These are phyloP conservation scores for Pseudococcus jackbeardsleyi DNA, from an alignment of 2,888 invertebrate species.

Conservation along the genomic window DNA sequence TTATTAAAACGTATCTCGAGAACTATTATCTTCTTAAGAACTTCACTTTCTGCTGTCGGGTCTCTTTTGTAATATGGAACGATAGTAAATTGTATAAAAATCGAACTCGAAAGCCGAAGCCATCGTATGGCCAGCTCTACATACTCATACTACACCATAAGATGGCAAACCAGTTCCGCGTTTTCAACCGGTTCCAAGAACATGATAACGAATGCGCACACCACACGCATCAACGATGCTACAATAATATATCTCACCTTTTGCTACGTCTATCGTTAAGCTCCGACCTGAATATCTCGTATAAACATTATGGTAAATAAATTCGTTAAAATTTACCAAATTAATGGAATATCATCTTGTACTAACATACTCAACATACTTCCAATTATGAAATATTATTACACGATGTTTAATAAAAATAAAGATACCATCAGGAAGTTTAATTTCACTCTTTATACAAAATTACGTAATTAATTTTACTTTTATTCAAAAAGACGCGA, in stretches of 20 bases:
- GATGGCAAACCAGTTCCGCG: neutral
- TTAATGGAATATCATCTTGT: neutral
- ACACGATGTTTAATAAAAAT: neutral
- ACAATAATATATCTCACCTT: neutral
- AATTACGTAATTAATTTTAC: neutral
- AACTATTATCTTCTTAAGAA: constrained; percentile 28
- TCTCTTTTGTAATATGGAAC: neutral
- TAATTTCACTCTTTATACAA: neutral
- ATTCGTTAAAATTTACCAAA: neutral
- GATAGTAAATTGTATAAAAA: constrained; percentile 13
- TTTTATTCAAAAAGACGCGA: neutral
- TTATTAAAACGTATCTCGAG: neutral
- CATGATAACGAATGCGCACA: constrained; percentile 1
- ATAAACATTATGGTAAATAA: constrained; percentile 1
- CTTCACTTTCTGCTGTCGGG: constrained; percentile 25
- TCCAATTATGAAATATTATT: neutral
- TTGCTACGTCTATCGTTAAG: neutral
- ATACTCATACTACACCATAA: neutral
- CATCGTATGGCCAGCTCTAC: too few relatives aligned
- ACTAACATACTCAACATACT: neutral
- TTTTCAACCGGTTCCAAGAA: neutral
- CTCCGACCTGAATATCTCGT: neutral
- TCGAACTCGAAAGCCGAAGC: neutral
- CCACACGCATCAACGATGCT: neutral
- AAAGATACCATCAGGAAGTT: neutral